Evolutionary conservation across 2,797 vertebrate genomes (phyloP).

Genomic region (Peromyscus eremicus): DNA sequence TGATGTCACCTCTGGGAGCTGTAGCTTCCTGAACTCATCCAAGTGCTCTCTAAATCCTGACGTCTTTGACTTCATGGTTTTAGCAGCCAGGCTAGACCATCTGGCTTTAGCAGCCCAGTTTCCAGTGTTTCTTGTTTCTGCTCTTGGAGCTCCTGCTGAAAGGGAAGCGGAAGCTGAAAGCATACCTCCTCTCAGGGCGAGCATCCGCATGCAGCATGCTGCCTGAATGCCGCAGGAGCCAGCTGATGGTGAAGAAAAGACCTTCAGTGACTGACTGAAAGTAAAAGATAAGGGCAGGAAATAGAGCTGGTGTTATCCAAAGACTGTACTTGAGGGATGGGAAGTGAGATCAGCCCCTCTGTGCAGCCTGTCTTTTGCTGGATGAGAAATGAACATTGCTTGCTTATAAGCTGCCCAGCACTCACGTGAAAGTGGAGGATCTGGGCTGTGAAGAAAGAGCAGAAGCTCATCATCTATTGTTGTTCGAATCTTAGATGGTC

Average conservation of each 20-base stretch:
- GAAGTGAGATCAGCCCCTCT: not conserved
- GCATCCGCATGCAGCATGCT: no score
- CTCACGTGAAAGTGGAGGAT: not conserved
- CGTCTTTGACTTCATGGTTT: not conserved
- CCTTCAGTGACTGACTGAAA: not conserved
- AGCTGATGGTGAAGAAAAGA: not conserved
- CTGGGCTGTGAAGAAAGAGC: not conserved
- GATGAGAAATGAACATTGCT: not conserved
- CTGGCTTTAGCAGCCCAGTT: not conserved
- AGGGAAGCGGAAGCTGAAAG: not conserved
- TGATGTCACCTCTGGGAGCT: not conserved
- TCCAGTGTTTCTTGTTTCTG: not conserved
- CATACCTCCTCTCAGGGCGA: not conserved
- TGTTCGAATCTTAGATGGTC: no score
- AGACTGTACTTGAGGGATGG: not conserved
- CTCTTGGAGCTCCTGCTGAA: not conserved
- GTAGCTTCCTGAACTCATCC: not conserved
- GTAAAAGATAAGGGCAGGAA: conserved; percentile 18
- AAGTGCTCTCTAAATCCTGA: not conserved
- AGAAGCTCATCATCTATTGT: not conserved
- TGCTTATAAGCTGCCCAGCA: not conserved
- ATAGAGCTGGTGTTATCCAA: conserved; percentile 32
- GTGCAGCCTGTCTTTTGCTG: not conserved
- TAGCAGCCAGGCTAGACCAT: not conserved
- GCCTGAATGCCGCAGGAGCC: rapidly evolving